phyloP scores from a whole-genome alignment of 1,140 invertebrate genomes.

The Acyrthosiphon pisum region DNA sequence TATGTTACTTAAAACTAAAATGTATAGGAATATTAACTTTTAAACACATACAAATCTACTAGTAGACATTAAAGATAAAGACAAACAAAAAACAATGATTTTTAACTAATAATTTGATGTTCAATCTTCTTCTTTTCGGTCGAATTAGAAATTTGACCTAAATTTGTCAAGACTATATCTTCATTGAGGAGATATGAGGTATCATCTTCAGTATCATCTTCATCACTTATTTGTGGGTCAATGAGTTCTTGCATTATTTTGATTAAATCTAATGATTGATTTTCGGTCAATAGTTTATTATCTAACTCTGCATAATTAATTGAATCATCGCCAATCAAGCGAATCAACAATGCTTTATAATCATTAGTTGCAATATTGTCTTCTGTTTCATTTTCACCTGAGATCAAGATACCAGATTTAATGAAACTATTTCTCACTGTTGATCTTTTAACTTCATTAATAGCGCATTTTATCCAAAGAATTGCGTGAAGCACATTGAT shows the following conservation, averaged over 20 bases:
- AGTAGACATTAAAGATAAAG: neutral
- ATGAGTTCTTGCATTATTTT: neutral
- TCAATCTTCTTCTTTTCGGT: neutral
- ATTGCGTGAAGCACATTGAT: neutral
- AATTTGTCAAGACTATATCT: neutral
- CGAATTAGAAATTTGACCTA: neutral
- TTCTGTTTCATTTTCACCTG: neutral
- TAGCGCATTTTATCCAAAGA: neutral
- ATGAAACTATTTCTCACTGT: neutral
- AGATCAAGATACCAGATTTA: neutral
- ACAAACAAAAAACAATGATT: neutral
- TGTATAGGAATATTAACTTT: neutral
- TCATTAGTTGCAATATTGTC: neutral
- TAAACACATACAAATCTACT: neutral
- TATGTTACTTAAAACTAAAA: no score
- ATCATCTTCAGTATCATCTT: neutral
- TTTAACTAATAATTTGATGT: neutral
- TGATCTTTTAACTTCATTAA: neutral
- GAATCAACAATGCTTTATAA: neutral
- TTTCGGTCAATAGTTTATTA: neutral
- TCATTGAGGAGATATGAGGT: neutral
- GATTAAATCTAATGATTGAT: slow-evolving; percentile 18
- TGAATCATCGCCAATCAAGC: neutral
- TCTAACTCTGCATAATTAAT: neutral
- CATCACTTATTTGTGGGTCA: neutral